Conservation (phyloP, 1,140 invertebrate species). For the Latrodectus geometricus region DNA sequence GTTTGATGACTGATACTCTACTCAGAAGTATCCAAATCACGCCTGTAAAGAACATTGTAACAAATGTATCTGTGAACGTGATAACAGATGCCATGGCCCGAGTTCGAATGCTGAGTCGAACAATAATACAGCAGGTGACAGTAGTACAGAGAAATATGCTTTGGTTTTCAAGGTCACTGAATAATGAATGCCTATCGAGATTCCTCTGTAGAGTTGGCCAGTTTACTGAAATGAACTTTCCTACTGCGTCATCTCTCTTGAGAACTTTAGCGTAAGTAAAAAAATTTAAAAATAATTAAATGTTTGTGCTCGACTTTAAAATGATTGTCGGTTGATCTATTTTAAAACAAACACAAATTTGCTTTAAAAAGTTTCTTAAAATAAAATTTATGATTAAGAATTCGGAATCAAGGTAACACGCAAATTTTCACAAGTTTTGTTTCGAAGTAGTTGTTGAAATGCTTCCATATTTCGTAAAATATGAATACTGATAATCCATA, state of each 20-base stretch:
- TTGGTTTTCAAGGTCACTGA: conserved; percentile 17
- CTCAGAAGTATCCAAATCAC: conserved; percentile 33
- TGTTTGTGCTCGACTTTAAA: too few species aligned
- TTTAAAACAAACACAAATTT: too few species aligned
- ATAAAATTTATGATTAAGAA: too few species aligned
- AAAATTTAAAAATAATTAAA: too few species aligned
- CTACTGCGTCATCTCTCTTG: conserved; percentile 12
- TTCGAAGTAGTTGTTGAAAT: too few species aligned
- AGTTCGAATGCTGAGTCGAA: conserved; percentile 20
- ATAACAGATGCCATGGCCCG: conserved; percentile 19
- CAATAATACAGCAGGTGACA: conserved; percentile 13
- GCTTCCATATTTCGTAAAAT: too few species aligned
- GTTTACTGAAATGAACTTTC: conserved; percentile 42
- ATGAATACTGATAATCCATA: too few species aligned
- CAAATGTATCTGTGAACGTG: conserved; percentile 48
- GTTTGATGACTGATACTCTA: conserved; percentile 31
- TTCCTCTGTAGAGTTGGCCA: conserved; percentile 49
- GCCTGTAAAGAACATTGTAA: conserved; percentile 41
- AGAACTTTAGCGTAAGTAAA: conserved; percentile 43
- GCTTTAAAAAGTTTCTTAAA: too few species aligned
- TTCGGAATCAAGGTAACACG: too few species aligned
- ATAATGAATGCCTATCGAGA: conserved; percentile 15
- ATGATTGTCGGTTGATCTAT: too few species aligned
- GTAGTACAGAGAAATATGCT: conserved; percentile 23
- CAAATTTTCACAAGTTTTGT: too few species aligned